Evolutionary conservation across 1,140 invertebrate genomes (phyloP), one percentile per base, ranked within the genome.

Genomic region (Fragariocoptes setiger): DNA sequence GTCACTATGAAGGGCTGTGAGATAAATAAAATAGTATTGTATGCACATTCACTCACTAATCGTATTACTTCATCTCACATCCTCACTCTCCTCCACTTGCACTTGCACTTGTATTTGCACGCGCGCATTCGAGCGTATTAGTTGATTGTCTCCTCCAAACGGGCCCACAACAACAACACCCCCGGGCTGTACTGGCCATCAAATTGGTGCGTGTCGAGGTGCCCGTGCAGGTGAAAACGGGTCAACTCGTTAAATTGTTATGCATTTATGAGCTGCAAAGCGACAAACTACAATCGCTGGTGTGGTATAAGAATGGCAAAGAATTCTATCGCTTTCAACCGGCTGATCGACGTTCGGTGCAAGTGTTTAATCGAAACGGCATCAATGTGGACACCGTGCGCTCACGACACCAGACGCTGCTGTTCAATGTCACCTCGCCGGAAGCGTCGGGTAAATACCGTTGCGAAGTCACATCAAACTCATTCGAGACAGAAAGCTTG

Each of bases 271-370:
- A 35, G 14, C 4, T 15, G n/a, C 8, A 31, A 31, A n/a, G 25
- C 25, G 25, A 31, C 25, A 8, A 40, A 20, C 40, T 51, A 2
- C 50, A 51, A 35, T 51, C 51, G 3, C 49, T 52, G 5, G 50
- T 50, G 40, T 51, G 49, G 46, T 52, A 52, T 42, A 52, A 51
- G 38, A 42, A 52, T 37, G 45, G 52, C 38, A 42, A 48, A 17
- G 51, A 52, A 35, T 52, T 52, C 37, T 52, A 49, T 41, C 42
- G 51, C 35, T 52, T 45, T 45, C 35, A 52, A n/a, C 51, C 51
- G 15, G 37, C 38, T 36, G 47, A 52, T 35, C 22, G 13, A 37
- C 16, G 20, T 25, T 40, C 46, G 12, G 48, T 42, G 4, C 51
- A 52, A 42, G 44, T 37, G 37, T 49, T 46, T 25, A 47, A 44